Conservation (phyloP, 2,113 vertebrate genomes). For the Rhipidura dahli region DNA sequence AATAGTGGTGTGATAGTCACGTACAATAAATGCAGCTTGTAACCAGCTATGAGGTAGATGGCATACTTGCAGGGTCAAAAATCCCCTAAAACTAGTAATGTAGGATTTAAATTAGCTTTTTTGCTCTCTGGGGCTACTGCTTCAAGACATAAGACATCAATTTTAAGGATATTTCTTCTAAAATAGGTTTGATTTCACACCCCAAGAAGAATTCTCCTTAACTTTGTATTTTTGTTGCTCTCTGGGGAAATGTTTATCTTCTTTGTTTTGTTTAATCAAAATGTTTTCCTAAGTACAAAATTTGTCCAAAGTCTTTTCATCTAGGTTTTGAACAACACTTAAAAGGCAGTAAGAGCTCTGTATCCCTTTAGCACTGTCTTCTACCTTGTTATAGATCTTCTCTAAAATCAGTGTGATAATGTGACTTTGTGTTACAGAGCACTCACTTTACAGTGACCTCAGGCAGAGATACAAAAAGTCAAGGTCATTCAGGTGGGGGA, state of each 20-base stretch:
- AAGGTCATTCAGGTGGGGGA: neutral
- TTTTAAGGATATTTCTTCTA: neutral
- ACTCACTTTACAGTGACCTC: neutral
- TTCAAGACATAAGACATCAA: neutral
- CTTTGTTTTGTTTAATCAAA: neutral
- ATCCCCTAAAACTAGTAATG: fast-evolving
- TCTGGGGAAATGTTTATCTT: neutral
- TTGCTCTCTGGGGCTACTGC: neutral
- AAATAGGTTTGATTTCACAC: neutral
- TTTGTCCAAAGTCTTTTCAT: neutral
- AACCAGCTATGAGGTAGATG: neutral
- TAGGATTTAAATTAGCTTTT: neutral
- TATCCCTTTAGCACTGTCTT: neutral
- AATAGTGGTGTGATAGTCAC: neutral
- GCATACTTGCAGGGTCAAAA: neutral
- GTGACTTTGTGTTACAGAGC: neutral
- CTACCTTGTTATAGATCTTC: neutral
- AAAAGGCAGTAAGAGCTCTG: neutral
- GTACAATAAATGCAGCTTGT: neutral
- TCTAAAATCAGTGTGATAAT: neutral
- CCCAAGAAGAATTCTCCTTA: neutral
- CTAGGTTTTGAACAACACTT: neutral
- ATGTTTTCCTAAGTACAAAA: neutral
- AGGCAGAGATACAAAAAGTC: neutral
- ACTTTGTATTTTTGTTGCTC: neutral